Percentiles rank a stretch among this genome's conserved stretches.
Conservation (phyloP, 2,888 invertebrate species). For the Hydrotaea diabolus region DNA sequence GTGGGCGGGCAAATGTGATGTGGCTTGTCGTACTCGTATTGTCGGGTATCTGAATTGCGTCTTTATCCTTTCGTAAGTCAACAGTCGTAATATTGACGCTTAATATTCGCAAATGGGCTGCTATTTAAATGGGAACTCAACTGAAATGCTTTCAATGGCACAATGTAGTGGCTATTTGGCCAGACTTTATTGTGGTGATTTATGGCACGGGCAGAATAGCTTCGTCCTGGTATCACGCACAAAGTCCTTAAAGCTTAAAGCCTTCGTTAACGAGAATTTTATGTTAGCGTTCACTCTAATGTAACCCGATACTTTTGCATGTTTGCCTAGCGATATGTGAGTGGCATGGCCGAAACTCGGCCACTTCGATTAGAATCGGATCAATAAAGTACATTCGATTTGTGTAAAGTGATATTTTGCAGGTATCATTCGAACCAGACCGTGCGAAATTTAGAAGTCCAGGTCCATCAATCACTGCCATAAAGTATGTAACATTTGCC, state of each 20-base stretch:
- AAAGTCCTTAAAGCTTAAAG: background rate
- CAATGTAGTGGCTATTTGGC: conserved; percentile 49
- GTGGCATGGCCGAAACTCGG: background rate
- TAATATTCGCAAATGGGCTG: conserved; percentile 62
- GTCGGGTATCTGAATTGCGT: conserved; percentile 71
- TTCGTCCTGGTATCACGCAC: background rate
- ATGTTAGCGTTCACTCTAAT: background rate
- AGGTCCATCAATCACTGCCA: conserved; percentile 4
- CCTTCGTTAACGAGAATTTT: conserved; percentile 12
- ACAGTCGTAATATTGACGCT: conserved; percentile 50
- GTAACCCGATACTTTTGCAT: conserved; percentile 41
- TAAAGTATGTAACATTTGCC: conserved; percentile 6
- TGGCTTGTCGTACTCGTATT: conserved; percentile 39
- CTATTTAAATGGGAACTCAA: conserved; percentile 60
- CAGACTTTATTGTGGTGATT: conserved; percentile 58
- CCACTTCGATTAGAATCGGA: conserved; percentile 9
- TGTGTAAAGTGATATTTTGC: conserved; percentile 22
- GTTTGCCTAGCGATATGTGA: background rate
- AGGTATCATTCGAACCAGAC: background rate
- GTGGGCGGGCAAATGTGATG: background rate
- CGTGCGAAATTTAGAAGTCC: background rate
- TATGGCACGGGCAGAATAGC: conserved; percentile 41
- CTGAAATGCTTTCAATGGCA: conserved; percentile 35
- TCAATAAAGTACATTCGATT: background rate
- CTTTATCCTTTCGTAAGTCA: conserved; percentile 65